Conservation (phyloP, 2,888 invertebrate genomes). For the Callyntrura sp. region DNA sequence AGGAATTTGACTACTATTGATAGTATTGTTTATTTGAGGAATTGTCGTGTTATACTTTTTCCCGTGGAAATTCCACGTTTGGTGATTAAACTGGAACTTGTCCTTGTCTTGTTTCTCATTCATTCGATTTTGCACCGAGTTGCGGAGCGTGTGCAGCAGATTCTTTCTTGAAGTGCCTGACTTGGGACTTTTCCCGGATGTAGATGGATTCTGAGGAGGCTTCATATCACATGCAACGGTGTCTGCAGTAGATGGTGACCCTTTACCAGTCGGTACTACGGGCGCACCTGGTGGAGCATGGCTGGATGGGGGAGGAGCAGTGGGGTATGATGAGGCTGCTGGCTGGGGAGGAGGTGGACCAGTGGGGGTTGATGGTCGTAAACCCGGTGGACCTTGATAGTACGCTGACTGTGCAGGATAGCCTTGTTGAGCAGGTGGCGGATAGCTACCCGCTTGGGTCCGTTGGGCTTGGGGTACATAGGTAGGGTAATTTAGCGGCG, state of each 20-base stretch:
- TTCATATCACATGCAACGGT: constrained; percentile 77
- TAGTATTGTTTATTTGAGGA: constrained; percentile 76
- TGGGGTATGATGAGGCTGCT: constrained; percentile 36
- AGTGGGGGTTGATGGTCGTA: constrained; percentile 66
- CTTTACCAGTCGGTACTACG: constrained; percentile 51
- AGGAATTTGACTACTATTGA: constrained; percentile 54
- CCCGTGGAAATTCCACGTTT: constrained; percentile 84
- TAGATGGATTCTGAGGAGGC: constrained; percentile 75
- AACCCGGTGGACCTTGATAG: constrained; percentile 75
- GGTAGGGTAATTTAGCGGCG: constrained; percentile 74
- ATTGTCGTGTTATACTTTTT: constrained; percentile 83
- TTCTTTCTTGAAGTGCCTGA: constrained; percentile 80
- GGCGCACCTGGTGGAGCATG: constrained; percentile 21
- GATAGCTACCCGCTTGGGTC: constrained; percentile 35
- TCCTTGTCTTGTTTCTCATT: constrained; percentile 83
- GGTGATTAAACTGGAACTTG: constrained; percentile 84
- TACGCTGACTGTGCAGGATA: constrained; percentile 47
- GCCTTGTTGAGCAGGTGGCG: constrained; percentile 61
- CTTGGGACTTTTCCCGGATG: constrained; percentile 70
- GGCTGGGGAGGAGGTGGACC: constrained; percentile 68
- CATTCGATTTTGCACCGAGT: constrained; percentile 82
- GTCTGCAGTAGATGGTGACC: constrained; percentile 55
- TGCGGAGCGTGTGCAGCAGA: constrained; percentile 81
- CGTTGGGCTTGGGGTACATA: constrained; percentile 75
- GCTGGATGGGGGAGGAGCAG: background rate